These are phyloP conservation scores for Podargus strigoides DNA, from an alignment of 2,797 vertebrate genomes.

Conservation along the genomic window DNA sequence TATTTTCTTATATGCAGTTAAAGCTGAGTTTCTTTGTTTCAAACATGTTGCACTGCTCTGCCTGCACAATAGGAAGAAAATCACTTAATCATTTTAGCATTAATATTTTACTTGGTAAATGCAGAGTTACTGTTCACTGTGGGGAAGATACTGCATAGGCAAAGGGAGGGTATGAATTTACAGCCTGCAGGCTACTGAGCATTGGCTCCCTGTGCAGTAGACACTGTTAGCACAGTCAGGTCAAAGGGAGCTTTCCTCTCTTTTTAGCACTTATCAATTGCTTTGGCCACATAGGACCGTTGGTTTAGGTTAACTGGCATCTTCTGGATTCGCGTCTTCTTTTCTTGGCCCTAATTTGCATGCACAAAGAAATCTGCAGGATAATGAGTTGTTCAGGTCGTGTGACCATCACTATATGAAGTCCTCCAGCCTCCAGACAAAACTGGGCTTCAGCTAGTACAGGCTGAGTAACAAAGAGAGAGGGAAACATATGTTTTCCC, in stretches of 20 bases:
- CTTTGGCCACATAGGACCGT: neutral
- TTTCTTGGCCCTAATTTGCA: neutral
- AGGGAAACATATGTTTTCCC: neutral
- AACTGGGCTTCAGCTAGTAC: neutral
- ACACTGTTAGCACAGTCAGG: neutral
- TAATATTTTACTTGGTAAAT: conserved; percentile 1
- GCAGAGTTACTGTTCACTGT: neutral
- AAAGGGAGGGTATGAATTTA: neutral
- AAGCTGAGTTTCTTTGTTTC: neutral
- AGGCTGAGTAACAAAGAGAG: neutral
- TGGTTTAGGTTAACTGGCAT: neutral
- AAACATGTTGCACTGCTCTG: neutral
- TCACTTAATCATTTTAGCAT: neutral
- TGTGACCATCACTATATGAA: neutral
- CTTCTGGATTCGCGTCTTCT: neutral
- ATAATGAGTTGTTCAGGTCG: neutral
- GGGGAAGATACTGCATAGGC: neutral
- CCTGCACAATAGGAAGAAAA: neutral
- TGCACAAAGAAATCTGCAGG: neutral
- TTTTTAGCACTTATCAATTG: neutral
- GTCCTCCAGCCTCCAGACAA: neutral
- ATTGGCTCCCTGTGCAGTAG: neutral
- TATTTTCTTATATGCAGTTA: neutral
- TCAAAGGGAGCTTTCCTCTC: neutral
- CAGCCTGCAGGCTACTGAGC: neutral